Percentiles rank a stretch among this genome's conserved stretches.
These are phyloP conservation scores for Lepidurus apus DNA, from an alignment of 1,140 invertebrate genomes.

Conservation along the genomic window DNA sequence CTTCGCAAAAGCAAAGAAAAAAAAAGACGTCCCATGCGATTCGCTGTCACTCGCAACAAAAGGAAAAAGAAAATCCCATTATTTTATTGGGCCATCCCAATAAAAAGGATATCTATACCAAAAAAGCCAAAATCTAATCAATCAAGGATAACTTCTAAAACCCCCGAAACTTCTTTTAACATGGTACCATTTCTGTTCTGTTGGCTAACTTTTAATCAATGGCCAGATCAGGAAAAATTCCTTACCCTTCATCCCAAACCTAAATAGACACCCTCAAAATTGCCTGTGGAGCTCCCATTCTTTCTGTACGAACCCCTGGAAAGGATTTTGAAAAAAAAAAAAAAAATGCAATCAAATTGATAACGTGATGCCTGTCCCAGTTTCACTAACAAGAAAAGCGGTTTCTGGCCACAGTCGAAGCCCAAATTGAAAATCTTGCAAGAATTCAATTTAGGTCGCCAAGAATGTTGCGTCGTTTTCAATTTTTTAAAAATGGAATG, in stretches of 20 bases:
- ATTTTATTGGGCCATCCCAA: not conserved
- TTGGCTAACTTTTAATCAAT: conserved; percentile 16
- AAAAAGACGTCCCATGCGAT: not conserved
- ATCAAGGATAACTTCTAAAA: not conserved
- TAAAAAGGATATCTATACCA: not conserved
- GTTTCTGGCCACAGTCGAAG: not conserved
- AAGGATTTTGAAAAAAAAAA: not conserved
- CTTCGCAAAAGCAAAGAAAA: not conserved
- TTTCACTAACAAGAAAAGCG: conserved; percentile 4
- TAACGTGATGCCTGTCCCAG: not conserved
- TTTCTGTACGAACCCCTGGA: not conserved
- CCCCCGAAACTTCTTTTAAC: not conserved
- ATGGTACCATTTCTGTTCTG: not conserved
- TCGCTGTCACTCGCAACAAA: not conserved
- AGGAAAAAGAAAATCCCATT: not conserved
- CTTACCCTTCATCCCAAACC: not conserved
- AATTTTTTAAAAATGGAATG: not conserved
- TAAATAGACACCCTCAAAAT: conserved; percentile 10
- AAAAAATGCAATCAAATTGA: not conserved
- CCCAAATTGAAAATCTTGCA: not conserved
- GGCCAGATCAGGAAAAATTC: not conserved
- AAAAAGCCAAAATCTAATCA: not conserved
- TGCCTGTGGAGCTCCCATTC: not conserved
- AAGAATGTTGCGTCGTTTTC: not conserved
- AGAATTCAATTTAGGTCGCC: not conserved